Percentiles rank a stretch among this genome's conserved stretches.
Evolutionary conservation across 2,888 invertebrate genomes (phyloP).

Genomic region (Blastobasis adustella): DNA sequence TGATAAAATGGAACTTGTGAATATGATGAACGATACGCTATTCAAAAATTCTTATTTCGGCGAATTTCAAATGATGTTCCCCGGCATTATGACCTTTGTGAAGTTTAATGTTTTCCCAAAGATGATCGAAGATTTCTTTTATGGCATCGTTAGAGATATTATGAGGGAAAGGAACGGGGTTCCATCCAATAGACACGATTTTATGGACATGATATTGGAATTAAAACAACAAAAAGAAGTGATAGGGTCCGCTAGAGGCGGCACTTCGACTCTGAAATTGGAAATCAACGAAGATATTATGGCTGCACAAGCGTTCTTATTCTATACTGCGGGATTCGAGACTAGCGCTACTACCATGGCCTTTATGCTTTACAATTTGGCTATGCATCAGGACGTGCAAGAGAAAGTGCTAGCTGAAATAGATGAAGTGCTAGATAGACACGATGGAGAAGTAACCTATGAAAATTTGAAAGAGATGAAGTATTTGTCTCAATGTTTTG

Average conservation of each 20-base stretch:
- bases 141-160: conserved; percentile 22
- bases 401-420: conserved; percentile 37
- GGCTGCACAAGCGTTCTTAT: conserved; percentile 48
- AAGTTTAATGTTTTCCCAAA: conserved; percentile 23
- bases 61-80: conserved; percentile 37
- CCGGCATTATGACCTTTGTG: conserved; percentile 31
- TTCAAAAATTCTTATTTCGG: conserved; percentile 13
- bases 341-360: conserved; percentile 52
- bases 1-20: conserved; percentile 3
- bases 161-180: conserved; percentile 28
- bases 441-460: conserved; percentile 42
- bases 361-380: conserved; percentile 42
- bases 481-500: conserved; percentile 47
- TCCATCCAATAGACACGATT: conserved; percentile 32
- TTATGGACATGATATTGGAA: conserved; percentile 39
- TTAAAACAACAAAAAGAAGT: conserved; percentile 27
- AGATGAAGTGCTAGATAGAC: conserved; percentile 27
- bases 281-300: conserved; percentile 31
- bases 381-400: conserved; percentile 45
- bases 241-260: conserved; percentile 17
- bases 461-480: conserved; percentile 45
- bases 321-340: conserved; percentile 59
- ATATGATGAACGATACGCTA: conserved; percentile 15
- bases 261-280: conserved; percentile 12
- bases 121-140: conserved; percentile 23